Evolutionary conservation across 2,797 vertebrate genomes (phyloP).

Genomic region (Galago senegalensis): DNA sequence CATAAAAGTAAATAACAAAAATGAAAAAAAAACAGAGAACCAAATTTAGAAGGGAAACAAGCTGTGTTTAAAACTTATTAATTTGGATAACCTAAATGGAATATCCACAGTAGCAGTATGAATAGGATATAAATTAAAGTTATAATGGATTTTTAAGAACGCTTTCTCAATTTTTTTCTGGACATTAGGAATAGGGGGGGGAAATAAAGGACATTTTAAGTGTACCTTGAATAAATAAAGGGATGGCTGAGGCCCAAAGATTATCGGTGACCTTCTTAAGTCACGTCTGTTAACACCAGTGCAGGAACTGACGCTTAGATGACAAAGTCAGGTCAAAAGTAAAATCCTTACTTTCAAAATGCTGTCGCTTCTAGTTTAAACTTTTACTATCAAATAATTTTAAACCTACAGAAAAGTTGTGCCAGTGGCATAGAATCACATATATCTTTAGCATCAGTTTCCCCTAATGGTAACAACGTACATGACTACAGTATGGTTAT

Average conservation of each 20-base stretch:
- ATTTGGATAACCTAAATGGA: conserved; percentile 48
- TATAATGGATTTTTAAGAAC: neutral
- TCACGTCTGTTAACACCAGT: neutral
- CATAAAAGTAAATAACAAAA: conserved; percentile 39
- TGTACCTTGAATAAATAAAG: neutral
- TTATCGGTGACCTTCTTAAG: neutral
- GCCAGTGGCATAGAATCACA: neutral
- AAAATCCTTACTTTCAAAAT: conserved; percentile 23
- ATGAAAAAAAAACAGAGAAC: neutral
- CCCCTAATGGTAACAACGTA: neutral
- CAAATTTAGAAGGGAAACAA: neutral
- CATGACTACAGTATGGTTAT: neutral
- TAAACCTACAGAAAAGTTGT: neutral
- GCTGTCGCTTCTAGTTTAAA: neutral
- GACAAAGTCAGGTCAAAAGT: neutral
- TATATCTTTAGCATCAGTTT: neutral
- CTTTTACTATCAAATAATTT: conserved; percentile 31
- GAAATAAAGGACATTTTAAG: neutral
- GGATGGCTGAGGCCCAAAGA: neutral
- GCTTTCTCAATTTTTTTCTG: conserved; percentile 42
- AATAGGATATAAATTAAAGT: neutral
- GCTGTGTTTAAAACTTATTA: conserved; percentile 35
- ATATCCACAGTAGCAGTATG: neutral
- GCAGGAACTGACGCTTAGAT: neutral
- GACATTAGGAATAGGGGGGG: neutral